Evolutionary conservation across 1,140 invertebrate species (phyloP).

Genomic region (Trichonephila clavipes): DNA sequence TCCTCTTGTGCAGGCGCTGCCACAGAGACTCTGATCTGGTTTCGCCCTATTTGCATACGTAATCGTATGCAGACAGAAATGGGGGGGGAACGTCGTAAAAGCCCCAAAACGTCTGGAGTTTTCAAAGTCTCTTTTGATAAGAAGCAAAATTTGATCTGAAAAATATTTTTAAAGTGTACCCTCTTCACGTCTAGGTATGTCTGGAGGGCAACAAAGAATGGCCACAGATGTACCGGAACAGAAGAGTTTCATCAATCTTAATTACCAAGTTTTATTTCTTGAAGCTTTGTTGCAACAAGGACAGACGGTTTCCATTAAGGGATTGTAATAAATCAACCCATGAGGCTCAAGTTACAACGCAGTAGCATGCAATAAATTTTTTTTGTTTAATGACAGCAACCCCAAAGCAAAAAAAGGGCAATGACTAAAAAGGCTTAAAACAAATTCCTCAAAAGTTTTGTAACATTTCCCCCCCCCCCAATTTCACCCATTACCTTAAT

Average conservation of each 20-base stretch:
- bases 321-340: no score
- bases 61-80: neutral
- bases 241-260: neutral
- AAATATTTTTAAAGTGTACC: neutral
- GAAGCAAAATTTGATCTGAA: neutral
- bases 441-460: no score
- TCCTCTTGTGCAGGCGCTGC: neutral
- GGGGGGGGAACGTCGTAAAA: neutral
- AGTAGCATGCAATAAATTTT: no score
- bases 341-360: no score
- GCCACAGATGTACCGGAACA: neutral
- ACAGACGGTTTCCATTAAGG: no score
- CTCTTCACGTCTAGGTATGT: neutral
- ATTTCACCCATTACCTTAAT: no score
- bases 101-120: neutral
- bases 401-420: no score
- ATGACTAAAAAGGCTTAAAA: no score
- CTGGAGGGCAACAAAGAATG: neutral
- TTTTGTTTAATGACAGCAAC: no score
- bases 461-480: no score
- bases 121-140: neutral
- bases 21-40: neutral
- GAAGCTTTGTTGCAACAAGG: neutral
- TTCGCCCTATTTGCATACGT: neutral
- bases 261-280: neutral